Percentiles rank a stretch among this genome's conserved stretches.
These are phyloP conservation scores for Drosophila parabipectinata DNA, from an alignment of 1,140 invertebrate species.

Conservation along the genomic window DNA sequence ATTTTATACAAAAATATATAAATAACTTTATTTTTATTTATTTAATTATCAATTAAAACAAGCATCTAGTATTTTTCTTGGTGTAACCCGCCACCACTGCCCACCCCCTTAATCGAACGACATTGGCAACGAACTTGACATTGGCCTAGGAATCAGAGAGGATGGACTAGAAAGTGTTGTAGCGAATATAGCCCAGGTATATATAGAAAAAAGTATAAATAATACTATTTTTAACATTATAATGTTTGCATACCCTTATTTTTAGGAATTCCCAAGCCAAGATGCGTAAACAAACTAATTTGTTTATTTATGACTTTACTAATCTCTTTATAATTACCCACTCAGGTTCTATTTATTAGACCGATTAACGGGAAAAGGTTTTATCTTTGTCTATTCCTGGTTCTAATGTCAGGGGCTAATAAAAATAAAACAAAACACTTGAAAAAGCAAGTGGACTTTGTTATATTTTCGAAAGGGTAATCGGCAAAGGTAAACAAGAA, in stretches of 20 bases:
- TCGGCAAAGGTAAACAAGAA: slow-evolving; percentile 24
- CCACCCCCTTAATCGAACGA: slow-evolving; percentile 56
- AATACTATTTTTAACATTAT: neutral
- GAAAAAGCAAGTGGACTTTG: neutral
- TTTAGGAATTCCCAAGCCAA: neutral
- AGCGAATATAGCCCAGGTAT: neutral
- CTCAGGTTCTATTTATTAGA: slow-evolving; percentile 20
- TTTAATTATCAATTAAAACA: no score
- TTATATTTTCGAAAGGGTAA: slow-evolving; percentile 5
- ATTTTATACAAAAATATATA: no score
- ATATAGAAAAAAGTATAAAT: neutral
- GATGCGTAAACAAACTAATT: slow-evolving; percentile 21
- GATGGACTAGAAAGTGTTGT: neutral
- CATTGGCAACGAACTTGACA: slow-evolving; percentile 75
- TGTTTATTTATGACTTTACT: slow-evolving; percentile 33
- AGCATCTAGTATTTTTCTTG: neutral
- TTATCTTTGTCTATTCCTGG: neutral
- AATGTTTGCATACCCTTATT: slow-evolving; percentile 12
- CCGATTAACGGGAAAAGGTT: neutral
- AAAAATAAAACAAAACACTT: neutral
- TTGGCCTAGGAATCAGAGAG: slow-evolving; percentile 12
- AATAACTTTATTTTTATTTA: no score
- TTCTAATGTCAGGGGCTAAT: neutral
- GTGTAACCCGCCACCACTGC: neutral
- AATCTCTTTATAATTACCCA: slow-evolving; percentile 25